Conservation (phyloP, 2,113 vertebrate species). For the Apodemus speciosus region DNA sequence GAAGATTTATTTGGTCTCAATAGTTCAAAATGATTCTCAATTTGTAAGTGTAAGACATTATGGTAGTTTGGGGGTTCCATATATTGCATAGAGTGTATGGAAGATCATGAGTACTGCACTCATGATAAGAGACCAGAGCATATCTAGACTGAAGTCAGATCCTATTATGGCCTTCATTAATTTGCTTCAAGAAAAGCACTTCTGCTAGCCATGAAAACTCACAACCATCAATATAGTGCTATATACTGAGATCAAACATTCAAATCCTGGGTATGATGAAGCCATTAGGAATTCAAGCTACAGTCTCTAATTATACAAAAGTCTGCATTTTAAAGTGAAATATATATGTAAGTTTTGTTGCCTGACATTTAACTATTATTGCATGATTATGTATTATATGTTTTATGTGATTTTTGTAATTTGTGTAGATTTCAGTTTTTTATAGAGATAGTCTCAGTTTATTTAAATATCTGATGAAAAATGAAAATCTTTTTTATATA, state of each 20-base stretch:
- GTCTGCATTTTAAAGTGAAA: too few species aligned
- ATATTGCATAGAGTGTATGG: neutral
- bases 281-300: neutral
- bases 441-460: neutral
- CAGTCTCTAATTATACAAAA: neutral
- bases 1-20: neutral
- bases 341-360: neutral
- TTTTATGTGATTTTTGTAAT: neutral
- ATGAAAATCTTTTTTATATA: accelerated
- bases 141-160: neutral
- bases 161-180: neutral
- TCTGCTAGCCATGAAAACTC: neutral
- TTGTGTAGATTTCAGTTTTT: neutral
- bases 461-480: neutral
- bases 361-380: neutral
- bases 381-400: neutral
- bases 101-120: neutral
- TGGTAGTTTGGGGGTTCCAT: neutral
- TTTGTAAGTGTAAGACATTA: too few species aligned
- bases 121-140: neutral
- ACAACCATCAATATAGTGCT: neutral
- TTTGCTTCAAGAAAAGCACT: neutral
- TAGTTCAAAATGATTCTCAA: neutral
- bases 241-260: neutral
- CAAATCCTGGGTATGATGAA: neutral